Percentiles rank a stretch among this genome's conserved stretches.
These are phyloP conservation scores for Lysandra coridon DNA, from an alignment of 2,888 invertebrate genomes.

Conservation along the genomic window DNA sequence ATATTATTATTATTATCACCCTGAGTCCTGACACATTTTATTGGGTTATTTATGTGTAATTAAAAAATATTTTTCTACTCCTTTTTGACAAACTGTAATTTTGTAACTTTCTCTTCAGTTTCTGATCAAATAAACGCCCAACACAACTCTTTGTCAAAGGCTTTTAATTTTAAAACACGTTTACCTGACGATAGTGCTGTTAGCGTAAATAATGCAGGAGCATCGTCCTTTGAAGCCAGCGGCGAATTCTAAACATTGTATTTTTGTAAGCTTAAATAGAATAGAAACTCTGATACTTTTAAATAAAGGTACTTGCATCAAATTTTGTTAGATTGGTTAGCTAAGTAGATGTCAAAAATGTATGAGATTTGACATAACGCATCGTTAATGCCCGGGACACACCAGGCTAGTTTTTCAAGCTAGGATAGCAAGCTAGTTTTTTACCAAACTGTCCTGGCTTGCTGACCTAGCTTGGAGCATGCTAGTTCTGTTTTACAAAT, in stretches of 20 bases:
- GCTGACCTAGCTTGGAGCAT: too few relatives aligned
- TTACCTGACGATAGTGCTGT: conserved; percentile 7
- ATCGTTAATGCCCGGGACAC: too few relatives aligned
- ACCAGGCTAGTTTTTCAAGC: too few relatives aligned
- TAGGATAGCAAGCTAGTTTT: too few relatives aligned
- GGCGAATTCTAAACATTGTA: neutral
- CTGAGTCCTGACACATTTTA: too few relatives aligned
- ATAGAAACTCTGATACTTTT: conserved; percentile 5
- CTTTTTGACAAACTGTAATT: neutral
- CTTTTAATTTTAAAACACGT: conserved; percentile 20
- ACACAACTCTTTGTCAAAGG: neutral
- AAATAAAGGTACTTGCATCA: neutral
- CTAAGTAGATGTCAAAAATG: too few relatives aligned
- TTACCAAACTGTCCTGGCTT: too few relatives aligned
- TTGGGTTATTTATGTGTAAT: too few relatives aligned
- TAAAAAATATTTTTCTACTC: too few relatives aligned
- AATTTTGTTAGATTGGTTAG: neutral
- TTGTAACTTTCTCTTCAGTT: neutral
- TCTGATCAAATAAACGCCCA: neutral
- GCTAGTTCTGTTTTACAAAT: too few relatives aligned
- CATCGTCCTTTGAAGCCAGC: conserved; percentile 11
- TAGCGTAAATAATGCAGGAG: conserved; percentile 20
- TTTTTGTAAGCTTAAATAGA: conserved; percentile 18
- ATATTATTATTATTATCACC: too few relatives aligned
- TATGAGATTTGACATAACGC: too few relatives aligned